phyloP scores from a whole-genome alignment of 2,797 vertebrate genomes.

The Tapirus indicus region DNA sequence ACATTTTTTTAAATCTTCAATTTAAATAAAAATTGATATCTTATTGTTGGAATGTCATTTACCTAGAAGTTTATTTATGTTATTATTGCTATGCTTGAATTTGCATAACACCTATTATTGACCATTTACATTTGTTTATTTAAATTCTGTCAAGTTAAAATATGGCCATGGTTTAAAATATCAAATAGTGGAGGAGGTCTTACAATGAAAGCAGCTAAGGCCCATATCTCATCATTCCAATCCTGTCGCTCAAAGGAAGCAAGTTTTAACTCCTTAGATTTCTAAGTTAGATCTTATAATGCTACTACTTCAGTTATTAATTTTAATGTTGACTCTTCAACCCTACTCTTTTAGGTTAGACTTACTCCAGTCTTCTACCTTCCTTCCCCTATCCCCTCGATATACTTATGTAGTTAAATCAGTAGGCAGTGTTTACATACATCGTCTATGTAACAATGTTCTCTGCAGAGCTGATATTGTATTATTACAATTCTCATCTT shows the following conservation, averaged over 20 bases:
- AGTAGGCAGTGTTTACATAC: too few relatives aligned
- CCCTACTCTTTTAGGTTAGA: background rate
- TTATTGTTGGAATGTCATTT: background rate
- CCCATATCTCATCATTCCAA: background rate
- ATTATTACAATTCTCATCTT: background rate
- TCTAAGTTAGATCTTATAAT: background rate
- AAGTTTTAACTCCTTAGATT: background rate
- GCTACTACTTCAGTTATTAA: background rate
- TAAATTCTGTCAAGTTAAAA: slow-evolving; percentile 35
- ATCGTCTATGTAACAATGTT: background rate
- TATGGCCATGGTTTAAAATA: slow-evolving; percentile 32
- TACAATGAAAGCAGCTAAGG: background rate
- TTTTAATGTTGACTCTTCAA: background rate
- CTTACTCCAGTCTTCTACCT: background rate
- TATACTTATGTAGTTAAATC: background rate
- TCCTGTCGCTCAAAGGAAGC: background rate
- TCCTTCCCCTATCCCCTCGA: background rate
- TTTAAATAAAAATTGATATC: slow-evolving; percentile 47
- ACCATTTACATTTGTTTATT: background rate
- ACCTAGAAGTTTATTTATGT: slow-evolving; percentile 22
- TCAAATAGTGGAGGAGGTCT: background rate
- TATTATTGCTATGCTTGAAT: background rate
- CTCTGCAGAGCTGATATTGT: background rate
- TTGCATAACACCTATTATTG: background rate
- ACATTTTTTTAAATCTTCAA: background rate